These are phyloP conservation scores for Gibbula magus DNA, from an alignment of 2,888 invertebrate species.

Conservation along the genomic window DNA sequence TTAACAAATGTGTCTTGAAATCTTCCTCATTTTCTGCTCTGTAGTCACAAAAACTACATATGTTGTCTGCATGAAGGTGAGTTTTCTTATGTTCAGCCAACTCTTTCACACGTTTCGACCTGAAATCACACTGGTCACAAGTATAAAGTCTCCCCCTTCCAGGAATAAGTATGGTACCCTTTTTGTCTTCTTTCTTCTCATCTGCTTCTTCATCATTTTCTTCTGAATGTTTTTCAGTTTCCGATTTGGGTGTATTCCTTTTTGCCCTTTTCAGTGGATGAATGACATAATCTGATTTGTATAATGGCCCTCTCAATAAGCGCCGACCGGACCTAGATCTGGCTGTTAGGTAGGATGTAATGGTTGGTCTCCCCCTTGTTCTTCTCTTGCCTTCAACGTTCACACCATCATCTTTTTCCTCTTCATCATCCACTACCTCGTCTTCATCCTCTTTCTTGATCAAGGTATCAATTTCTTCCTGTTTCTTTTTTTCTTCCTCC, in stretches of 20 bases:
- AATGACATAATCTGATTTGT: constrained; percentile 33
- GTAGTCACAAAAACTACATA: constrained; percentile 74
- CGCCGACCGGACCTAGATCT: constrained; percentile 28
- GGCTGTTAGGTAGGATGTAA: constrained; percentile 32
- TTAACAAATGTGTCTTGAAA: constrained; percentile 73
- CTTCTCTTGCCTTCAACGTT: not conserved
- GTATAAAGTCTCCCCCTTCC: constrained; percentile 27
- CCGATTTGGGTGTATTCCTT: not conserved
- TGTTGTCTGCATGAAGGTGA: constrained; percentile 62
- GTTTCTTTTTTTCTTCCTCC: constrained; percentile 39
- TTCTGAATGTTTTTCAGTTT: not conserved
- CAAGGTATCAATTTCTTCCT: constrained; percentile 18
- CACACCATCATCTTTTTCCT: not conserved
- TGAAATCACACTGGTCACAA: constrained; percentile 54
- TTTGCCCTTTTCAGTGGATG: constrained; percentile 31
- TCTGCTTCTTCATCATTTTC: constrained; percentile 8
- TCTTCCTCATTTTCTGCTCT: constrained; percentile 64
- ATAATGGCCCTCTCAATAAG: constrained; percentile 8
- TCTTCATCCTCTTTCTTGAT: not conserved
- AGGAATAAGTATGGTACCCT: not conserved
- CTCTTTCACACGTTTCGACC: constrained; percentile 50
- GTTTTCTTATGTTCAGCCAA: constrained; percentile 56
- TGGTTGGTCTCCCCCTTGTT: constrained; percentile 33
- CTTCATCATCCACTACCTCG: not conserved
- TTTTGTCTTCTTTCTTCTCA: constrained; percentile 9